phyloP scores from a whole-genome alignment of 2,113 vertebrate species.

The Oncorhynchus gorbuscha region DNA sequence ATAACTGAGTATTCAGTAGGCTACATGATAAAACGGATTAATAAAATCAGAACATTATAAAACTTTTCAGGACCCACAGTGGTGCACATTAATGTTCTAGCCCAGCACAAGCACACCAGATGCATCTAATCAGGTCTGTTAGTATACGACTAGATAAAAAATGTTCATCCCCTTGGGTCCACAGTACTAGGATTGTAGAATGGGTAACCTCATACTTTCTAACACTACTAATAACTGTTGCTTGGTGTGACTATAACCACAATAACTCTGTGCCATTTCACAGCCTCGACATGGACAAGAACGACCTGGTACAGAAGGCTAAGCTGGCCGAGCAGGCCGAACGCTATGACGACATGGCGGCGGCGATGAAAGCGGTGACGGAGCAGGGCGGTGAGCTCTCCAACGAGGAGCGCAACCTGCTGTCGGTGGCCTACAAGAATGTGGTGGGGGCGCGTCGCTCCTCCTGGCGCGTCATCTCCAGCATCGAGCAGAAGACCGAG shows the following conservation, averaged over 20 bases:
- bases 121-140: too few species aligned
- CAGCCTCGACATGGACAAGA: constrained; percentile 93
- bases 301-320: constrained; percentile 97
- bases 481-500: constrained; percentile 96
- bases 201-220: too few species aligned
- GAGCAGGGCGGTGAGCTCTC: constrained; percentile 92
- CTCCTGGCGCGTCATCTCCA: constrained; percentile 96
- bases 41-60: too few species aligned
- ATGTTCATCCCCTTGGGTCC: too few species aligned
- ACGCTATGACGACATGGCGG: constrained; percentile 98
- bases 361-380: constrained; percentile 95
- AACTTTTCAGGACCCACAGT: too few species aligned
- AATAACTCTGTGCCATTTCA: not conserved
- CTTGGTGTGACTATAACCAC: not conserved
- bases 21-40: too few species aligned
- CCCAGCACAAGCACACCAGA: too few species aligned
- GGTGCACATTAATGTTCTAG: too few species aligned
- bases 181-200: not conserved
- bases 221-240: not conserved
- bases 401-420: constrained; percentile 97
- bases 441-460: constrained; percentile 96
- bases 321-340: constrained; percentile 97
- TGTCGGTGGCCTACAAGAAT: constrained; percentile 98
- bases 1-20: too few species aligned
- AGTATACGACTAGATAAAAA: too few species aligned